phyloP scores from a whole-genome alignment of 2,113 vertebrate species.

The Chloebia gouldiae region DNA sequence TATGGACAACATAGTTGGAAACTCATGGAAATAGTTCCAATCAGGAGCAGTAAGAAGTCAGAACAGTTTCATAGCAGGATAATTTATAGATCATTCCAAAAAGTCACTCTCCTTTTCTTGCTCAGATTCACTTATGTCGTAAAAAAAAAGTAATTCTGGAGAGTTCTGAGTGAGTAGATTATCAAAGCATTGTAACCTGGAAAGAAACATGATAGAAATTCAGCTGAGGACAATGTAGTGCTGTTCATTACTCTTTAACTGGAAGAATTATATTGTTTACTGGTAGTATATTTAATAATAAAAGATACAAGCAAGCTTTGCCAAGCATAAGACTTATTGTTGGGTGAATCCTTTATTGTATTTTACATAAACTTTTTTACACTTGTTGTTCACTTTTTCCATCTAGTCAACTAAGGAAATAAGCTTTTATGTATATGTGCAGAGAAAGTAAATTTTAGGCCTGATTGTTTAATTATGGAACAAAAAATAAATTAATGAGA shows the following conservation, averaged over 20 bases:
- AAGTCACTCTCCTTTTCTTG: not conserved
- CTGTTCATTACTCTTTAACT: not conserved
- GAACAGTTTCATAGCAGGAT: not conserved
- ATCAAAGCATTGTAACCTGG: not conserved
- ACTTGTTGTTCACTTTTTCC: not conserved
- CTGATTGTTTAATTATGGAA: not conserved
- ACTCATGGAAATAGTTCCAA: not conserved
- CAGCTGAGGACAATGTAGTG: not conserved
- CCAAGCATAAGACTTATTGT: not conserved
- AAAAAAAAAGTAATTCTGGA: not conserved
- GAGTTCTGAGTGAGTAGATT: not conserved
- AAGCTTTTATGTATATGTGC: not conserved
- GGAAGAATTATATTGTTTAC: not conserved
- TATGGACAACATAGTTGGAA: not conserved
- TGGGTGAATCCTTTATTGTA: not conserved
- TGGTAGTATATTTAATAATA: not conserved
- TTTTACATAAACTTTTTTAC: not conserved
- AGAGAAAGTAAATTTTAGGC: not conserved
- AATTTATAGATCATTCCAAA: not conserved
- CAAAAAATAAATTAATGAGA: not conserved
- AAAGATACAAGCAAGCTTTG: not conserved
- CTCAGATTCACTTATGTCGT: not conserved
- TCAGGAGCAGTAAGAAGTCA: not conserved
- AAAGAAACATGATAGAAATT: slow-evolving; percentile 18
- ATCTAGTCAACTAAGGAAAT: not conserved